Evolutionary conservation across 1,140 invertebrate genomes (phyloP).

Genomic region (Euwallacea fornicatus): DNA sequence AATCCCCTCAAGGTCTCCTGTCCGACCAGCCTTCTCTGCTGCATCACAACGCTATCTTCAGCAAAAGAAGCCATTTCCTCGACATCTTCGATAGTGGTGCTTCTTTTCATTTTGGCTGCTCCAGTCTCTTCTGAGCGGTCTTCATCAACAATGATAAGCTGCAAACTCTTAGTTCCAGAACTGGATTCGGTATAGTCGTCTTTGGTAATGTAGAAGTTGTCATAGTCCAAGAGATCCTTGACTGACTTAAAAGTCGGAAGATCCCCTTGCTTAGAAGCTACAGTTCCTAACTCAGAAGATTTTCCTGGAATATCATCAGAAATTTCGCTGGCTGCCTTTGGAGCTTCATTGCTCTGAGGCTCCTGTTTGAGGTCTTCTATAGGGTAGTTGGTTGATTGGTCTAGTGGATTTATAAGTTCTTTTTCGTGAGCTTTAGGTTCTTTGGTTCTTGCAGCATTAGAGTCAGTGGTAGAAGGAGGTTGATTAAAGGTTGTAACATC

Average conservation of each 20-base stretch:
- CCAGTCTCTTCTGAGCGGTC: background rate
- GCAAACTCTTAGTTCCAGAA: conserved; percentile 9
- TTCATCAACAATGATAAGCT: conserved; percentile 16
- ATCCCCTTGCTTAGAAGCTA: background rate
- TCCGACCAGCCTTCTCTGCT: background rate
- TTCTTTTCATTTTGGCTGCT: background rate
- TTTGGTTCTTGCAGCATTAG: too few species aligned
- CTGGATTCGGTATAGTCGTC: background rate
- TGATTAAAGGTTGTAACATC: too few species aligned
- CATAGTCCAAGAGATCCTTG: conserved; percentile 23
- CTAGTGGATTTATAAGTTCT: too few species aligned
- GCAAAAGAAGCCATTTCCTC: background rate
- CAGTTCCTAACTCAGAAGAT: too few species aligned
- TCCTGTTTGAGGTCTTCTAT: too few species aligned
- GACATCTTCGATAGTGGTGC: conserved; percentile 1
- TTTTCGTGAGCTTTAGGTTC: too few species aligned
- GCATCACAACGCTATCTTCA: background rate
- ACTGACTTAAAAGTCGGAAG: conserved; percentile 6
- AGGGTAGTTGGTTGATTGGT: too few species aligned
- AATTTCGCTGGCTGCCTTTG: too few species aligned
- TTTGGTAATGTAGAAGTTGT: background rate
- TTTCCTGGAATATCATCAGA: too few species aligned
- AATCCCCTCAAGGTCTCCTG: background rate
- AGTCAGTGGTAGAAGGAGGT: too few species aligned
- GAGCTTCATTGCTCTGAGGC: too few species aligned